phyloP scores from a whole-genome alignment of 2,888 invertebrate species.

The Erynnis tages region DNA sequence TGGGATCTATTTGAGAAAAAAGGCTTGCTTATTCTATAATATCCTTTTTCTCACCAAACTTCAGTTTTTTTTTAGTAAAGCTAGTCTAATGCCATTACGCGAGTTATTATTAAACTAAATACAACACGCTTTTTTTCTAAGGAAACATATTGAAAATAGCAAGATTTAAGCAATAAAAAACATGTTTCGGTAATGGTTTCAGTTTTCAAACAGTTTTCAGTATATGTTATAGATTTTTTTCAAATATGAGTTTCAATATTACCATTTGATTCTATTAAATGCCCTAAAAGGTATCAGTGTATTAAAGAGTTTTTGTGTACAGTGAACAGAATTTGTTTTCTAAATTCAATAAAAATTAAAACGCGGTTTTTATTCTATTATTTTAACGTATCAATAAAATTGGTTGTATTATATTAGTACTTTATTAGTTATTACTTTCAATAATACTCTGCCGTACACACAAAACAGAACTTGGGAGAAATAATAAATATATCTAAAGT shows the following conservation, averaged over 20 bases:
- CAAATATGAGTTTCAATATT: slow-evolving; percentile 8
- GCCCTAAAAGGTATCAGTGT: slow-evolving; percentile 10
- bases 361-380: neutral
- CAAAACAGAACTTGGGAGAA: slow-evolving; percentile 10
- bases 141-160: slow-evolving; percentile 9
- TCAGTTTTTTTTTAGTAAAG: too few relatives aligned
- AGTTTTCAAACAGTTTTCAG: too few relatives aligned
- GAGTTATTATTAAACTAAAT: slow-evolving; percentile 28
- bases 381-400: slow-evolving; percentile 8
- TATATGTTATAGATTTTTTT: slow-evolving; percentile 8
- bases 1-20: slow-evolving; percentile 67
- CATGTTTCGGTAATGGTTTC: slow-evolving; percentile 1
- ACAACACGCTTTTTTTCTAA: slow-evolving; percentile 20
- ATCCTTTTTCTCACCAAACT: too few relatives aligned
- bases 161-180: neutral
- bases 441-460: slow-evolving; percentile 16
- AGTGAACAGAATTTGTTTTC: neutral
- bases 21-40: too few relatives aligned
- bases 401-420: slow-evolving; percentile 14
- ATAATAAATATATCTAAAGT: slow-evolving; percentile 10
- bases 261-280: slow-evolving; percentile 8
- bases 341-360: too few relatives aligned
- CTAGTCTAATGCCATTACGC: slow-evolving; percentile 59
- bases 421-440: neutral
- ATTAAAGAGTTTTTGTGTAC: slow-evolving; percentile 6